These are phyloP conservation scores for Ibidorhyncha struthersii DNA, from an alignment of 2,113 vertebrate genomes.

Conservation along the genomic window DNA sequence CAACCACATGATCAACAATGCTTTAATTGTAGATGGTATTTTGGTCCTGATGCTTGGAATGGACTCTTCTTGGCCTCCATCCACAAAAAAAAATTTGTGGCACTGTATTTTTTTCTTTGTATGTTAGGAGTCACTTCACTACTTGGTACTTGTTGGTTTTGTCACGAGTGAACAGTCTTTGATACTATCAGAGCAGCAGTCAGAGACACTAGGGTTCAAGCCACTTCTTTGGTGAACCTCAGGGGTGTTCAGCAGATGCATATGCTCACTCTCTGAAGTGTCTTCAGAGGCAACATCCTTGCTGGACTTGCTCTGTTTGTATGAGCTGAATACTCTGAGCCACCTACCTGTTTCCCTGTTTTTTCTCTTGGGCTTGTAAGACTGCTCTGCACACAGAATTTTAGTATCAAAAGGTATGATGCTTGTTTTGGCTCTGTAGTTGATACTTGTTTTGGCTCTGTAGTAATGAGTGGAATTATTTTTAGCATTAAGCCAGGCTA, in stretches of 20 bases:
- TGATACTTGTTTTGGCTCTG: conserved; percentile 1
- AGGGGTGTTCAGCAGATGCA: not conserved
- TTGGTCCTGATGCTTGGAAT: conserved; percentile 30
- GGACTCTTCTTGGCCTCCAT: not conserved
- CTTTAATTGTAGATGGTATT: conserved; percentile 32
- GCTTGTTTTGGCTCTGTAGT: conserved; percentile 5
- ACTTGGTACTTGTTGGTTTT: conserved; percentile 3
- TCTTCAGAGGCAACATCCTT: not conserved
- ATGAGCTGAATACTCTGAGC: not conserved
- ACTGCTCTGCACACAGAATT: not conserved
- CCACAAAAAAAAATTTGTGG: not conserved
- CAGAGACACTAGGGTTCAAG: not conserved
- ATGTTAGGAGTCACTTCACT: not conserved
- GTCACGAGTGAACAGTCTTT: not conserved
- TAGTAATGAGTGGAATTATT: conserved; percentile 35
- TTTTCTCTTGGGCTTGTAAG: not conserved
- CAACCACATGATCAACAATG: not conserved
- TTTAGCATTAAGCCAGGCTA: conserved; percentile 20
- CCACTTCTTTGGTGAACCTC: not conserved
- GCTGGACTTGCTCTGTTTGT: not conserved
- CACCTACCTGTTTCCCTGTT: not conserved
- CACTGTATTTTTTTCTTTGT: not conserved
- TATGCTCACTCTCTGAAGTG: not conserved
- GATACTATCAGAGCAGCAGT: not conserved
- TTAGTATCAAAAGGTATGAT: not conserved